Percentiles rank a stretch among this genome's conserved stretches.
These are phyloP conservation scores for Drosophila robusta DNA, from an alignment of 2,888 invertebrate species.

Conservation along the genomic window DNA sequence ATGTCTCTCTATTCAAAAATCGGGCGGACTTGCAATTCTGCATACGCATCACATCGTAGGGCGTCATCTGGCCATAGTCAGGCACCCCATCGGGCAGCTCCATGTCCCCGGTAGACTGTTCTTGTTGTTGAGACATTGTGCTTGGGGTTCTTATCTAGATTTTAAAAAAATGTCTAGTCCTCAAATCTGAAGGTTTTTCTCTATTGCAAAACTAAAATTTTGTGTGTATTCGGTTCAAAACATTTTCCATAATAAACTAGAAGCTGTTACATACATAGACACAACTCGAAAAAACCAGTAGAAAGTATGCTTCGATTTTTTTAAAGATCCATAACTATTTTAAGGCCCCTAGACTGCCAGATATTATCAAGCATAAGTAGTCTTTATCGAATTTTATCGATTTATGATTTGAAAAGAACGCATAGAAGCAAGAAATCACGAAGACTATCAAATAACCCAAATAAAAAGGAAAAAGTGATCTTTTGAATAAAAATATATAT, in stretches of 20 bases:
- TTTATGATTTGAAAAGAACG: too few relatives aligned
- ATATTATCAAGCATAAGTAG: neutral
- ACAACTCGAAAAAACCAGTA: neutral
- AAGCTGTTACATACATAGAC: neutral
- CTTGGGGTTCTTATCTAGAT: neutral
- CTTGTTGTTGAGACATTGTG: neutral
- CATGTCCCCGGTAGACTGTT: neutral
- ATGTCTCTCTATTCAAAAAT: constrained; percentile 29
- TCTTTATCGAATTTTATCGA: too few relatives aligned
- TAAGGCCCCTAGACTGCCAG: neutral
- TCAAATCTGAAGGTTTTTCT: constrained; percentile 14
- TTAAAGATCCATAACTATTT: too few relatives aligned
- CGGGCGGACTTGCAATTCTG: constrained; percentile 53
- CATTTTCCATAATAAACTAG: constrained; percentile 10
- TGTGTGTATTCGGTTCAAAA: constrained; percentile 9
- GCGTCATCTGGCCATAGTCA: constrained; percentile 14
- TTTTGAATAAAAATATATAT: too few relatives aligned
- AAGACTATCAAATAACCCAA: too few relatives aligned
- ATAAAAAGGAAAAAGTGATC: neutral
- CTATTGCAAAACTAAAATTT: constrained; percentile 14
- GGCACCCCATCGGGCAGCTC: neutral
- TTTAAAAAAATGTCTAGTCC: neutral
- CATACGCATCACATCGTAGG: constrained; percentile 52
- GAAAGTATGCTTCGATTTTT: neutral
- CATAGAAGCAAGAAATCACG: too few relatives aligned